Evolutionary conservation across 2,113 vertebrate genomes (phyloP).

Genomic region (Numenius arquata): DNA sequence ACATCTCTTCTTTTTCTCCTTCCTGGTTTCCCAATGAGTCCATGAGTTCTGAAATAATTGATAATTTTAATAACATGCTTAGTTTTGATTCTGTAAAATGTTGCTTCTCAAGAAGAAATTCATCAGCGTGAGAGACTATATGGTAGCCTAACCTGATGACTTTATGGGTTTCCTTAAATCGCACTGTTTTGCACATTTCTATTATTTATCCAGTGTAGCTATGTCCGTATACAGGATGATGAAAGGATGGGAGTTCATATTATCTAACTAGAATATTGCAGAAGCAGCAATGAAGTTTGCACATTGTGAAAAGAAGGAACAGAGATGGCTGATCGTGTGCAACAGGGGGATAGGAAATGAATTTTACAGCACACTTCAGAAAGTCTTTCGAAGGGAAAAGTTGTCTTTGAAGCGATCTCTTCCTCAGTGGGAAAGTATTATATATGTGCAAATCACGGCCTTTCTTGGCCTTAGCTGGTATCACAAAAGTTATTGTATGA

Average conservation of each 20-base stretch:
- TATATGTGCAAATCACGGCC: background rate
- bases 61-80: background rate
- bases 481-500: background rate
- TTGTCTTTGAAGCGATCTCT: background rate
- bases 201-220: background rate
- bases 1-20: background rate
- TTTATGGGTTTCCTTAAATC: background rate
- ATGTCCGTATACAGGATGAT: background rate
- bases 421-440: background rate
- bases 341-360: background rate
- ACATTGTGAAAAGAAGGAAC: background rate
- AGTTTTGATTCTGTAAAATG: background rate
- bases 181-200: background rate
- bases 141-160: background rate
- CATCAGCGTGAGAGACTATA: accelerated
- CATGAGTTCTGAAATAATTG: background rate
- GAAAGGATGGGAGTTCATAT: background rate
- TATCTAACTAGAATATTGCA: background rate
- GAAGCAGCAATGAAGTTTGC: background rate
- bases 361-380: background rate
- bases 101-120: background rate
- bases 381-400: background rate
- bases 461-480: background rate
- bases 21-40: background rate
- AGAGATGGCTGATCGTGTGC: background rate